Evolutionary conservation across 2,113 vertebrate species (phyloP).

Genomic region (Bambusicola thoracicus): DNA sequence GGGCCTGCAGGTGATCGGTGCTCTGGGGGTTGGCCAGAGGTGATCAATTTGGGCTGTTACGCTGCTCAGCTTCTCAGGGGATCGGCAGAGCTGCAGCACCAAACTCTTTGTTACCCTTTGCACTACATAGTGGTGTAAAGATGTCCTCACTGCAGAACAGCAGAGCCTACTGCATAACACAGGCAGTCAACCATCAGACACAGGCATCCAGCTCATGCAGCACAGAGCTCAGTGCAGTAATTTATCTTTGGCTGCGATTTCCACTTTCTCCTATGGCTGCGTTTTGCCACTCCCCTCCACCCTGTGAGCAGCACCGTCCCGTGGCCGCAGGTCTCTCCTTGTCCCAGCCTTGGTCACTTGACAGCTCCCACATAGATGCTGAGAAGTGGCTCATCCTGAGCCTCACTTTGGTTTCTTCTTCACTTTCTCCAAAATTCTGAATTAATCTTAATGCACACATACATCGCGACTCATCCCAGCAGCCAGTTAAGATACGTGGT

Average conservation of each 20-base stretch:
- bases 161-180: background rate
- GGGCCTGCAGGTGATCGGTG: background rate
- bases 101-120: background rate
- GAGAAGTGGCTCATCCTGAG: background rate
- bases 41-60: background rate
- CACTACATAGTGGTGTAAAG: background rate
- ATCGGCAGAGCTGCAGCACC: background rate
- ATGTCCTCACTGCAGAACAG: accelerated
- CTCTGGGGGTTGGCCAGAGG: background rate
- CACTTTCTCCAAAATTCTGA: background rate
- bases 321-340: background rate
- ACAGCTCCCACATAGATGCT: background rate
- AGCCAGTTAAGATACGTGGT: background rate
- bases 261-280: background rate
- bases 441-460: background rate
- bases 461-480: background rate
- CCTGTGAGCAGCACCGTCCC: background rate
- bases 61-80: background rate
- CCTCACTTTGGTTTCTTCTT: background rate
- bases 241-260: background rate
- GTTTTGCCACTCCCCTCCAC: background rate
- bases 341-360: background rate
- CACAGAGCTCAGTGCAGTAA: too few relatives aligned
- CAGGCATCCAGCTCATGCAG: background rate
- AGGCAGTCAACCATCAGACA: background rate